Percentiles rank a stretch among this genome's conserved stretches.
phyloP scores from a whole-genome alignment of 2,113 vertebrate genomes.

The Catharus fuscescens region DNA sequence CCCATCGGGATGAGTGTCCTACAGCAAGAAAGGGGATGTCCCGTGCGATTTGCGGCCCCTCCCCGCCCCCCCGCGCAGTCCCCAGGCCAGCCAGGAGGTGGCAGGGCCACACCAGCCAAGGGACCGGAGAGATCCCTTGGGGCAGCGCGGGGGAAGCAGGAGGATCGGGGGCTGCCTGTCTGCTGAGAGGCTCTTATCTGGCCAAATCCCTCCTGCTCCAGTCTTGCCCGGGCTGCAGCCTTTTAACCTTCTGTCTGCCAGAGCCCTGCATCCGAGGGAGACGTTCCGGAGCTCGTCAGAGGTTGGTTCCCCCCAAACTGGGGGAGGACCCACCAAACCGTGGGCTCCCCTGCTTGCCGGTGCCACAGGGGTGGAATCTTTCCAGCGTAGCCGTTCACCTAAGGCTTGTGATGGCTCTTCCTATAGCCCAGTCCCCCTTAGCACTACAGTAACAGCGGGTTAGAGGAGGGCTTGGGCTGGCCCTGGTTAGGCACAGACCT shows the following conservation, averaged over 20 bases:
- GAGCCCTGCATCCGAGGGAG: neutral
- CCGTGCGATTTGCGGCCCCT: neutral
- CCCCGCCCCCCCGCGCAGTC: neutral
- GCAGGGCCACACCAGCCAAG: constrained; percentile 1
- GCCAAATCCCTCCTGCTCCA: neutral
- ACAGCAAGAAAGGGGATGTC: neutral
- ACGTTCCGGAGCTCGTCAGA: neutral
- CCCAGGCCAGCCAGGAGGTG: constrained; percentile 42
- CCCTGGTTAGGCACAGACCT: neutral
- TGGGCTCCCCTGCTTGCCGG: neutral
- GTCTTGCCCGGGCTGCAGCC: neutral
- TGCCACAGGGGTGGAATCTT: neutral
- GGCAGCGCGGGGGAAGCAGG: neutral
- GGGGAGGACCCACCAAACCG: neutral
- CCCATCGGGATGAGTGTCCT: too few relatives aligned
- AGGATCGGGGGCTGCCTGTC: too few relatives aligned
- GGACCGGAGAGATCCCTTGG: neutral
- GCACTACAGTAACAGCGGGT: accelerated
- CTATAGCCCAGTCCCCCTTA: neutral
- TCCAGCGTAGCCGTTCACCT: neutral
- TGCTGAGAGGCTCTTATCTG: neutral
- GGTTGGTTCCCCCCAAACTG: neutral
- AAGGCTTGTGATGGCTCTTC: neutral
- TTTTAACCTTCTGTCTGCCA: neutral
- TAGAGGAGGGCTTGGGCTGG: neutral